Base-by-base conservation (phyloP, 2,113 vertebrate genomes). In the Hypocryptadius cinnamomeus region DNA sequence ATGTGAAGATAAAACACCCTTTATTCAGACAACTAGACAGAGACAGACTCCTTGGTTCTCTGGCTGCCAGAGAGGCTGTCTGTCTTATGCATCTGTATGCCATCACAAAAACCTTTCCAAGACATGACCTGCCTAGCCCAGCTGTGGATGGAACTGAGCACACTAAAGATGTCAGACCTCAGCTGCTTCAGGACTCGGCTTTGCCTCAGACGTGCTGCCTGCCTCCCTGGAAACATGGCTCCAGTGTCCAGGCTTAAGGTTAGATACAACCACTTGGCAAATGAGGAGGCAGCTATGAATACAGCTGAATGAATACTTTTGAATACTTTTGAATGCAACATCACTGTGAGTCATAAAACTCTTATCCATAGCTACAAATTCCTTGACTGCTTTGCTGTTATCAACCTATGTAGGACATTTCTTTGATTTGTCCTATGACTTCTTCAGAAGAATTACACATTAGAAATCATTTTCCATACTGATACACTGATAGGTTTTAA, bases 1-100 rank as follows among this genome's bases (percentile, higher is more conserved):
- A 95, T 48, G 76, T 47, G 85, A 88, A 87, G 82, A 94, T 92
- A 94, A 96, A 94, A 85, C 39, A 64, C 9, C 42, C 88, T 88
- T 95, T 94, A 94, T 95, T 88, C 79, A 78, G 59, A 59, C 47
- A 78, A 18, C 59, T 63, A 74, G 89, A 73, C 89, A 92, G 77
- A 86, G 82, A 57, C 39, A 83, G 79, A 59, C 71, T 91, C 24
- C 47, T 85, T 70, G 54, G 33, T 64, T 73, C 40, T 63, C 42
- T 92, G 63, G 42, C 77, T 91, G 63, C 71, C 87, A 35, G 59
- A 85, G 70, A 85, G 54, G 64, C 30, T 77, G 42, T 51, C 42
- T 56, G 15, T 33, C 45, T 59, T 31, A 45, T 50, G 63, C 13
- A 51, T 77, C 79, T 92, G 39, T 28, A 63, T 73, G 63, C 70